These are phyloP conservation scores for Prenolepis imparis DNA, from an alignment of 2,888 invertebrate genomes.

Conservation along the genomic window DNA sequence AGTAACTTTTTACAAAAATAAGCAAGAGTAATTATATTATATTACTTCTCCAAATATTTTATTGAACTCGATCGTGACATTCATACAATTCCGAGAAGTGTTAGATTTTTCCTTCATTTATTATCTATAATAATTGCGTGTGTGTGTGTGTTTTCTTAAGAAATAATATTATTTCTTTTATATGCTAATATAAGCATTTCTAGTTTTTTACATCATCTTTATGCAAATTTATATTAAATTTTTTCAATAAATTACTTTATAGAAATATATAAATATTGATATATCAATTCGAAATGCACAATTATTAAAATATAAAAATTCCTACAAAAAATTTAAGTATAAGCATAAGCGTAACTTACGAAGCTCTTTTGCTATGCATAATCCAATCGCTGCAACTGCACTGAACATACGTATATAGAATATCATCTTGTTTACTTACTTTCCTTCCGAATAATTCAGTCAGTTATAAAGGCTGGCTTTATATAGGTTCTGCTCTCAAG, in stretches of 20 bases:
- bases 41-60: not conserved
- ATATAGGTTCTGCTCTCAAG: not conserved
- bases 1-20: not conserved
- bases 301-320: not conserved
- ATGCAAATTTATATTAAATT: not conserved
- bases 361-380: not conserved
- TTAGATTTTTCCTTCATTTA: not conserved
- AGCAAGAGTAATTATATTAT: not conserved
- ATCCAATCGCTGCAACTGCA: not conserved
- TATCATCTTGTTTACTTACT: not conserved
- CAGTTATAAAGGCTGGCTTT: not conserved
- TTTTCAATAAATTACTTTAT: not conserved
- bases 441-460: not conserved
- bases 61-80: not conserved
- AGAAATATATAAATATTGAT: not conserved
- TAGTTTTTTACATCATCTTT: not conserved
- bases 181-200: not conserved
- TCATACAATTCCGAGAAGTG: not conserved
- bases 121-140: too few relatives aligned
- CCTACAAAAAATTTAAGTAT: not conserved
- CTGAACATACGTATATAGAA: not conserved
- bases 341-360: constrained; percentile 2
- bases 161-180: not conserved
- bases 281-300: not conserved
- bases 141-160: not conserved